Evolutionary conservation across 2,888 invertebrate genomes (phyloP), one percentile per base, ranked within the genome.

Genomic region (Frankliniella fusca): DNA sequence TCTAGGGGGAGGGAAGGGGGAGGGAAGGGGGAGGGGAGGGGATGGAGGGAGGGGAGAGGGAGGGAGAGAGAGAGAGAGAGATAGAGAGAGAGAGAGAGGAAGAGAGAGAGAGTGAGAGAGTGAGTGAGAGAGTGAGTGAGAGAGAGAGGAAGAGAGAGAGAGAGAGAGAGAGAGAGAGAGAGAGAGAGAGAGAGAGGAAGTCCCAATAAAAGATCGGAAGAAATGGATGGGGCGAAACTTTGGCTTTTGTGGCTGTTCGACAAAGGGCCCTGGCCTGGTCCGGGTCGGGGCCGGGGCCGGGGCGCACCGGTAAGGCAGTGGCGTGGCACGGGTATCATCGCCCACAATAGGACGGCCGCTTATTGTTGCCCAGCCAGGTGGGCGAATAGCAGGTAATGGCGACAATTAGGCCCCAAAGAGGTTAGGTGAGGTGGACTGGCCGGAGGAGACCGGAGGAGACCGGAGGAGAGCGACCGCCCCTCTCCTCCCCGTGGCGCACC

Each of bases 351-450:
- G 70, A 27, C 15, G 70, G 27, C 61, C 61, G 61, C 12, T 27
- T 27, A 76, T 76, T 76, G 70, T 76, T 23, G 12, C 70, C 27
- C 27, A 27, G n/a, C 70, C 70, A 76, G 70, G 70, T 76, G 70
- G 70, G 23, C 70, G 70, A 76, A 76, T 76, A 76, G 27, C 70
- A 76, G 70, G 70, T 76, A 76, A 76, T 76, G 70, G 70, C 70
- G 9, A 23, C 70, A 76, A 76, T 76, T 76, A 76, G 70, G 61
- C 61, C 61, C 61, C 61, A 61, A 61, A 61, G 70, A 76, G 70
- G 70, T 76, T 23, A 76, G 70, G 27, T 23, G 70, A 23, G 70
- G 23, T 11, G 70, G n/a, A n/a, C 61, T 61, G 7, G 11, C 61
- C 61, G 61, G 7, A 38, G 38, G 38, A 38, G 38, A 38, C 38